phyloP scores from a whole-genome alignment of 2,797 vertebrate species.

The Gouania willdenowi region DNA sequence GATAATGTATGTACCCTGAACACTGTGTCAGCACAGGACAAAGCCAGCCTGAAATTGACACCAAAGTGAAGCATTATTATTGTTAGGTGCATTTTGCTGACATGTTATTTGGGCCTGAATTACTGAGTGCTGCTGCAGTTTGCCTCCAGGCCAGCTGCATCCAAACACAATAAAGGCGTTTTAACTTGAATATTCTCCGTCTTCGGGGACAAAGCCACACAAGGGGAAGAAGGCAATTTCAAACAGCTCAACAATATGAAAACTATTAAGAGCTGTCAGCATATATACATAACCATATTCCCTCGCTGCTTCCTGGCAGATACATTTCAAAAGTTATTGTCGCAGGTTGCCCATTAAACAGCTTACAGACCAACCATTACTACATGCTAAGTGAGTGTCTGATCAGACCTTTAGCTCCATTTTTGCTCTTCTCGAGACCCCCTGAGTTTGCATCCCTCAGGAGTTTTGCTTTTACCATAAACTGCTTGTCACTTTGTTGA shows the following conservation, averaged over 20 bases:
- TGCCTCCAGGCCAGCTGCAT: slow-evolving; percentile 15
- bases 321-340: neutral
- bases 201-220: slow-evolving; percentile 14
- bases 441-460: neutral
- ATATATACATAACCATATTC: neutral
- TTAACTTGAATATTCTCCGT: slow-evolving; percentile 4
- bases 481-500: neutral
- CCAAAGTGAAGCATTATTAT: slow-evolving; percentile 29
- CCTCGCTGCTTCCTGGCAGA: neutral
- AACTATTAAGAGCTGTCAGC: slow-evolving; percentile 4
- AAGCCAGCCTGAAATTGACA: slow-evolving; percentile 27
- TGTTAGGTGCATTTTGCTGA: slow-evolving; percentile 45
- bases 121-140: slow-evolving; percentile 8
- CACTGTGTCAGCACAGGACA: slow-evolving; percentile 32
- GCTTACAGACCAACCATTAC: neutral
- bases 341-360: neutral
- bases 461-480: neutral
- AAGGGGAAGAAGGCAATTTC: slow-evolving; percentile 4
- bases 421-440: too few species aligned
- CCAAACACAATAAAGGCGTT: slow-evolving; percentile 4
- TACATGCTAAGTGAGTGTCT: neutral
- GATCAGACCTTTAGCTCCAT: neutral
- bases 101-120: slow-evolving; percentile 30
- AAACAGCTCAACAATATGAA: slow-evolving; percentile 1
- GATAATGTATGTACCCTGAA: slow-evolving; percentile 23